These are phyloP conservation scores for Platycheirus rosarum DNA, from an alignment of 2,888 invertebrate genomes.

Conservation along the genomic window DNA sequence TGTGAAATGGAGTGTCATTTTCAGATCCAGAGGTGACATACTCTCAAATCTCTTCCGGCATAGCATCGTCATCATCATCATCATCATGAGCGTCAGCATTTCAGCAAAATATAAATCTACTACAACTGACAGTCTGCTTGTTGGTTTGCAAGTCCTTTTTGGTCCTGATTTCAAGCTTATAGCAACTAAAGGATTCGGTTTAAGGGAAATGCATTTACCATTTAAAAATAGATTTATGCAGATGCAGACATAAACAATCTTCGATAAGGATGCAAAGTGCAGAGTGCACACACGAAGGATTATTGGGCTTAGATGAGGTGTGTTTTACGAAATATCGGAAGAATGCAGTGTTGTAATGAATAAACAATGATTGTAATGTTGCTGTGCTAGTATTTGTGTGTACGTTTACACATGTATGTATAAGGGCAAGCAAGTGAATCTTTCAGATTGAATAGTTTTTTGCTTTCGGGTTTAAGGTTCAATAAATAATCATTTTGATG, in stretches of 20 bases:
- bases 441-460: neutral
- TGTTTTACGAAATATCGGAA: conserved; percentile 38
- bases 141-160: conserved; percentile 22
- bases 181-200: conserved; percentile 17
- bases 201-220: conserved; percentile 52
- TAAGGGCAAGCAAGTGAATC: too few relatives aligned
- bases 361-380: conserved; percentile 62
- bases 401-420: too few relatives aligned
- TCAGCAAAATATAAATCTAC: conserved; percentile 41
- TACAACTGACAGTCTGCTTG: conserved; percentile 10
- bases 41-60: conserved; percentile 34
- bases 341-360: conserved; percentile 61
- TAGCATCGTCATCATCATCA: conserved; percentile 31
- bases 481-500: conserved; percentile 28
- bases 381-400: too few relatives aligned
- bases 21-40: conserved; percentile 49
- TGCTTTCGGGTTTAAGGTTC: neutral
- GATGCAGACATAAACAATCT: conserved; percentile 68
- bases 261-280: conserved; percentile 52
- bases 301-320: conserved; percentile 46
- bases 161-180: neutral
- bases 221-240: conserved; percentile 58
- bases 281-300: conserved; percentile 23
- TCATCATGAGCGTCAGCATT: too few relatives aligned
- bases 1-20: conserved; percentile 66